These are phyloP conservation scores for Ricordea florida DNA, from an alignment of 92 coral and sea anemone genomes.

Conservation along the genomic window DNA sequence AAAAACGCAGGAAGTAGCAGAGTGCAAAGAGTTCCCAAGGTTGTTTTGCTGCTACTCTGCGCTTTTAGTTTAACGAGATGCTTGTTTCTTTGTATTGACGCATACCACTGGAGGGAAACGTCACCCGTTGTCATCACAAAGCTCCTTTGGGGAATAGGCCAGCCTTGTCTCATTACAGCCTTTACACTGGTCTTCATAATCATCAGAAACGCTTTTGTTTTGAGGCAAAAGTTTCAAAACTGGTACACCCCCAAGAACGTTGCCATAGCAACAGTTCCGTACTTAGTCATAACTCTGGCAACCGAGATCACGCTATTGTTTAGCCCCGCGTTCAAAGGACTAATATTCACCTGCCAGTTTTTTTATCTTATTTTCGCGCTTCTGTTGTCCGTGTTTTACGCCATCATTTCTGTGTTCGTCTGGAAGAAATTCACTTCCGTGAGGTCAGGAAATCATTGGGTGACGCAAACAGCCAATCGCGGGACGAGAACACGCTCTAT, in stretches of 20 bases:
- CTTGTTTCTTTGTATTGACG: conserved; percentile 59
- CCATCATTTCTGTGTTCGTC: conserved; percentile 24
- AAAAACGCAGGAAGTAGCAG: not conserved
- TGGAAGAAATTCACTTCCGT: conserved; percentile 14
- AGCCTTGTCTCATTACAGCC: conserved; percentile 68
- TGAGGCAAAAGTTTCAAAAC: conserved; percentile 60
- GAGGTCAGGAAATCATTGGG: not conserved
- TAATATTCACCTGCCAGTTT: conserved; percentile 60
- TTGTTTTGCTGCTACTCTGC: conserved; percentile 50
- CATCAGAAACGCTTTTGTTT: conserved; percentile 61
- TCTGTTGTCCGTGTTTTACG: conserved; percentile 39
- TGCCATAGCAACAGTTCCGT: conserved; percentile 46
- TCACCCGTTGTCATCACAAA: conserved; percentile 37
- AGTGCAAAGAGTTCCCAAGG: conserved; percentile 54
- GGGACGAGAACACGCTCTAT: conserved; percentile 19
- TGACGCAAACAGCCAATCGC: not conserved
- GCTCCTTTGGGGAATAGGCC: conserved; percentile 70
- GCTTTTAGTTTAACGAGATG: conserved; percentile 51
- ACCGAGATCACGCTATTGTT: conserved; percentile 54
- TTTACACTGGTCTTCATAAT: conserved; percentile 56
- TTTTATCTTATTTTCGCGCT: conserved; percentile 35
- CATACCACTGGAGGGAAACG: conserved; percentile 38
- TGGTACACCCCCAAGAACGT: conserved; percentile 79
- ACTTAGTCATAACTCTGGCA: conserved; percentile 50
- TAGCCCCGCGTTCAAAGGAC: conserved; percentile 35